phyloP scores from a whole-genome alignment of 64 coral and sea anemone genomes.

The Catalaphyllia jardinei region DNA sequence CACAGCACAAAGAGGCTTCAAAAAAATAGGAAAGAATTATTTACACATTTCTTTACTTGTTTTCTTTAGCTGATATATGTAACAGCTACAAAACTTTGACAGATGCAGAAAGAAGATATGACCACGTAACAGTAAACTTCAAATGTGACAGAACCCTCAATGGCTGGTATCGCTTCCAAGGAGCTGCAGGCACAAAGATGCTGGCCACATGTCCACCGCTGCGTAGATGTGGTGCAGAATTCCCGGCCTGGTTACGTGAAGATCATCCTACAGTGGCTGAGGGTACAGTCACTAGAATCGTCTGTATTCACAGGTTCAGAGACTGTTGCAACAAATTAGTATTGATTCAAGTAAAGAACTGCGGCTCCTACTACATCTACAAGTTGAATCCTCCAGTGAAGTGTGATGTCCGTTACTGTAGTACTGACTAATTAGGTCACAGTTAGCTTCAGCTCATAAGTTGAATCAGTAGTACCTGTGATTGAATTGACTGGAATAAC shows the following conservation, averaged over 20 bases:
- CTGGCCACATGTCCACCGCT: not conserved
- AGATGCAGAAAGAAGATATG: not conserved
- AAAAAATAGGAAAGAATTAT: too few species aligned
- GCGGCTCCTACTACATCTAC: not conserved
- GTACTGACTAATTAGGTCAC: not conserved
- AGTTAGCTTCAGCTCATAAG: too few species aligned
- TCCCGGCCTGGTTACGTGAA: not conserved
- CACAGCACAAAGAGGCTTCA: too few species aligned
- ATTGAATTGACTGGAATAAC: too few species aligned
- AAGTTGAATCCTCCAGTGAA: not conserved
- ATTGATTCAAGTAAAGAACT: not conserved
- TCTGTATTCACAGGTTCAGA: not conserved
- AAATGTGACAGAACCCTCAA: not conserved
- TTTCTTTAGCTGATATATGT: not conserved
- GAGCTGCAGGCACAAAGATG: conserved; percentile 1
- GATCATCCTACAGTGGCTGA: not conserved
- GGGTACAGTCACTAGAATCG: not conserved
- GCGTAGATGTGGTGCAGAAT: not conserved
- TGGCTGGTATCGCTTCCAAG: not conserved
- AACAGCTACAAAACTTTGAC: not conserved
- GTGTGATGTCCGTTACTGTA: not conserved
- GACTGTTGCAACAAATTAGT: not conserved
- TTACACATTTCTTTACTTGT: too few species aligned
- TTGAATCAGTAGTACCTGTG: too few species aligned
- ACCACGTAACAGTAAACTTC: not conserved